Evolutionary conservation across 1,140 invertebrate species (phyloP), one percentile per base, ranked within the genome.

Genomic region (Atta cephalotes): DNA sequence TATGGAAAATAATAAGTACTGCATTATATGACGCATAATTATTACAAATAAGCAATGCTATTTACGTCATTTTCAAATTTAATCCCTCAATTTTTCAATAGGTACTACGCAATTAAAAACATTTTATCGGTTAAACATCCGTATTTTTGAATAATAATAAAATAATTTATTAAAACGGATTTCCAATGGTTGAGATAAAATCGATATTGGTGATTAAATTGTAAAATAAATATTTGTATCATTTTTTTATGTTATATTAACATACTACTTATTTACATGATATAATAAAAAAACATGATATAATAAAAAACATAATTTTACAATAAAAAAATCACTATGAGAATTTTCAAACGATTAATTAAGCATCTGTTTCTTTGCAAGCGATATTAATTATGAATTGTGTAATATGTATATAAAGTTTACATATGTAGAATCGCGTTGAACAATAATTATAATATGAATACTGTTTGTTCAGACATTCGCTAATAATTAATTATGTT

Each of bases 401-500:
- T 21, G 18, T 25, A 76, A 62, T 49, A 31, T 14, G 39, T 70
- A 25, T 51, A 28, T 82, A 49, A 74, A 62, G 74, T 74, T 84
- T 82, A 39, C 45, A 76, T 65, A 87, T 4, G 78, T 58, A 49
- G 35, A 51, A 53, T 65, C 62, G 31, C 31, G 4, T 16, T 14
- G 39, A 28, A 63, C n/a, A 25, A 58, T 84, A 51, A 84, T 84
- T 84, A 51, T 39, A 39, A 39, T 39, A 39, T 84, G 16, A 84
- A 76, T 51, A 25, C n/a, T 76, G 60, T 76, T 84, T 76, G 45
- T 84, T 84, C 39, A 71, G 39, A 84, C 39, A 84, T 63, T 63
- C 25, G 70, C 28, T 28, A 76, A 63, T 84, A 84, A 84, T 84
- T 84, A 84, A 84, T 76, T 84, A 76, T 51, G 58, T 76, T 74